Evolutionary conservation across 1,140 invertebrate species (phyloP).

Genomic region (Cyrtorhinus lividipennis): DNA sequence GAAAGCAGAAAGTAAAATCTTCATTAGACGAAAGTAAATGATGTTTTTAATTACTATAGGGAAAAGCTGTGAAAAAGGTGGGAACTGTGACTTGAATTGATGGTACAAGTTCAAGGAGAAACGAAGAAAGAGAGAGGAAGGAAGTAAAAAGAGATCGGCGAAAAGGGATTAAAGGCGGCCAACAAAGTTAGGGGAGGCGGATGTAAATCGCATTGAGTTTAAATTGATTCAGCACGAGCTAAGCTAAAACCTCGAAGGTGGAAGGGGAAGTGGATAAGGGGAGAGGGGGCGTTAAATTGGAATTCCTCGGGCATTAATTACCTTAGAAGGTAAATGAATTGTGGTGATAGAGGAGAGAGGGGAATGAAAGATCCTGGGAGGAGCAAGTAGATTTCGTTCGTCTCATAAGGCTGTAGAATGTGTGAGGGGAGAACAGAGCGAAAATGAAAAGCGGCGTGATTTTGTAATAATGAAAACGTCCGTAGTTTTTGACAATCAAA

Average conservation of each 20-base stretch:
- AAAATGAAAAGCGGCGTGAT: no score
- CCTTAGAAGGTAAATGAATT: conserved; percentile 19
- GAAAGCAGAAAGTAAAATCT: conserved; percentile 3
- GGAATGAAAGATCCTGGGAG: background rate
- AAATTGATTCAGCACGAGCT: conserved; percentile 17
- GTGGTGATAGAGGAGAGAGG: conserved; percentile 12
- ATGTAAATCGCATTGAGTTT: conserved; percentile 13
- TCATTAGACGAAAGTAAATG: conserved; percentile 10
- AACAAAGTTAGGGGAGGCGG: conserved; percentile 13
- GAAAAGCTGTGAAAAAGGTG: background rate
- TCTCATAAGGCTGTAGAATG: no score
- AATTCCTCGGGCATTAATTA: conserved; percentile 22
- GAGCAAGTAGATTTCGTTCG: no score
- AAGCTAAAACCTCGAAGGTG: conserved; percentile 1
- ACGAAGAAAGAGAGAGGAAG: background rate
- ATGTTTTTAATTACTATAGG: conserved; percentile 14
- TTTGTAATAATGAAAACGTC: no score
- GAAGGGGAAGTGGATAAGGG: no score
- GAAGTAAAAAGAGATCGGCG: background rate
- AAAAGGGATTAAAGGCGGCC: conserved; percentile 7
- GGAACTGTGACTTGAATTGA: conserved; percentile 8
- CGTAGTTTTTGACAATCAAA: no score
- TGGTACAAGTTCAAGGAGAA: background rate
- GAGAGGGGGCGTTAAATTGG: conserved; percentile 20
- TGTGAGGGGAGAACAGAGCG: no score